A percentile compares a stretch with the other conserved stretches of the same genome.
Conservation (phyloP, 2,797 vertebrate species). For the Diplodus puntazzo region DNA sequence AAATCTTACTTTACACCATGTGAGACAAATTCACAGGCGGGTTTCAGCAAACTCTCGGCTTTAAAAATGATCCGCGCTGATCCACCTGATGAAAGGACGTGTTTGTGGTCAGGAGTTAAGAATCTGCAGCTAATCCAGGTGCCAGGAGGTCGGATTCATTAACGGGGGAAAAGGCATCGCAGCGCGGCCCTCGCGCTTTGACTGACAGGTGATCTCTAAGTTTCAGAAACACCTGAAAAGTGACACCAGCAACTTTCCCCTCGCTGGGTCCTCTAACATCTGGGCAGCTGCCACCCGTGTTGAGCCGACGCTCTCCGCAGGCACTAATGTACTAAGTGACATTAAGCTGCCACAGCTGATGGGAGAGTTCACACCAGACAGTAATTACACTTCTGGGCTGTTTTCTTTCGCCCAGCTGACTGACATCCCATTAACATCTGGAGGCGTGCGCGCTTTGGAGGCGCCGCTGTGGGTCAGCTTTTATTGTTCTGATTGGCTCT, state of each 20-base stretch:
- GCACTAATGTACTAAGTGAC: conserved; percentile 54
- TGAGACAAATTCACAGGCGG: conserved; percentile 10
- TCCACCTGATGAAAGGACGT: background rate
- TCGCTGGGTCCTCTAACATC: conserved; percentile 43
- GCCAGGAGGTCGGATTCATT: too few relatives aligned
- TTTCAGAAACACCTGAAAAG: conserved; percentile 17
- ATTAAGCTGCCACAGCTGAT: conserved; percentile 62
- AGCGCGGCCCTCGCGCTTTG: background rate
- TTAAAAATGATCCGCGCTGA: background rate
- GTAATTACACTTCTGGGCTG: conserved; percentile 68
- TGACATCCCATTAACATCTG: conserved; percentile 75
- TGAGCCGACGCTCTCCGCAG: conserved; percentile 27
- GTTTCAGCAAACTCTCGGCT: background rate
- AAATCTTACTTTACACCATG: background rate
- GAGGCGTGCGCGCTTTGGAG: conserved; percentile 54
- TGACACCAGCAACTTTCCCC: conserved; percentile 17
- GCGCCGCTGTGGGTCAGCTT: conserved; percentile 60
- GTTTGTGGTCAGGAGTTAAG: conserved; percentile 1
- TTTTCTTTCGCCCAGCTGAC: conserved; percentile 64
- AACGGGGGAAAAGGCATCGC: background rate
- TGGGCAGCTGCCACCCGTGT: conserved; percentile 44
- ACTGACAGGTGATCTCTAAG: background rate
- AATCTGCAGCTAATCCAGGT: background rate
- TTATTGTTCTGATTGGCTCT: conserved; percentile 66
- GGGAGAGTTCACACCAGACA: conserved; percentile 64